Base-by-base conservation (phyloP, 2,797 vertebrate species). In the Peromyscus eremicus region DNA sequence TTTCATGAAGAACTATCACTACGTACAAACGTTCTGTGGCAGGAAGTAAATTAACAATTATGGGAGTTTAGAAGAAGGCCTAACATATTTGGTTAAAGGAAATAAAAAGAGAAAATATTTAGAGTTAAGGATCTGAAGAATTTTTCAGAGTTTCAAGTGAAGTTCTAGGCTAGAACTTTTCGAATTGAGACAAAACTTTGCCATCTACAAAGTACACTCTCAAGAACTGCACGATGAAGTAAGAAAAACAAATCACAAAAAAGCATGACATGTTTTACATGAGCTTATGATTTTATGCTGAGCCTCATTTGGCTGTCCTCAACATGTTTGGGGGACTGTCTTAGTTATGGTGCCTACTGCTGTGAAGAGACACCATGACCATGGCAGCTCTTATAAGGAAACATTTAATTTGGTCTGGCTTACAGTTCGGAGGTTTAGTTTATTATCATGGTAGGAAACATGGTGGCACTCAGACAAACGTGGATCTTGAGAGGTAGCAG, bases 1-100 rank as follows among this genome's bases (percentile, higher is more conserved):
- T 92, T 86, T 91, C 29, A 75, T 66, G 37, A 83, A 93, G 43
- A 92, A 84, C 90, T 73, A 71, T 21, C 40, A 49, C 9, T 57
- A 13, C 82, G 11, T 87, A 55, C 32, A 64, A 77, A 82, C 49
- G 11, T 49, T 80, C 46, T 84, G 5, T 80, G 71, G 14, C 55
- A 92, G 40, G 19, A 95, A 94, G 21, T 29, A 75, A 40, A 76
- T 0, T 60, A 40, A 14, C 27, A 40, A 17, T 55, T 77, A 52
- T 68, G 2, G 90, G 3, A 16, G 0, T 43, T 40, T 82, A 32
- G 94, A 89, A 64, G 32, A 91, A 94, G n/a, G 90, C 16, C 14
- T 62, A 60, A 89, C 9, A 52, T 2, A 13, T 64, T 32, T 57
- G 29, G 52, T 66, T 13, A 85, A 82, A 25, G 86, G 64, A 85